Evolutionary conservation across 2,797 vertebrate species (phyloP).

Genomic region (Scolopax bukidnonensis): DNA sequence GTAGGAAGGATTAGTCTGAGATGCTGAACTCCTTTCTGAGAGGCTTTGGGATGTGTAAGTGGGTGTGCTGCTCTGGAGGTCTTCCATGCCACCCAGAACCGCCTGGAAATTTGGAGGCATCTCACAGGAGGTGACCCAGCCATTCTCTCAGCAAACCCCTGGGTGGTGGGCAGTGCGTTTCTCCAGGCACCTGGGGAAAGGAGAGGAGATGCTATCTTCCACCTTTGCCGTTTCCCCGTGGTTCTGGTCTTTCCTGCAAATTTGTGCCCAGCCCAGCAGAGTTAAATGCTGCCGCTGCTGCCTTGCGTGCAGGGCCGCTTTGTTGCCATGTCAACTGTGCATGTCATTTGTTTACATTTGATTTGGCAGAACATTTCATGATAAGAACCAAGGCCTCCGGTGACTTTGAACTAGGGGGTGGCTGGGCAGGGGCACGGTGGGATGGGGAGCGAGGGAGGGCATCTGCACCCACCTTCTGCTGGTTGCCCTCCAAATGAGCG

Average conservation of each 20-base stretch:
- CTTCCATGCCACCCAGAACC: background rate
- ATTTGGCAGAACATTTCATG: conserved; percentile 60
- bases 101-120: background rate
- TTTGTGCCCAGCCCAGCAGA: conserved; percentile 55
- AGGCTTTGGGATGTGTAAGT: background rate
- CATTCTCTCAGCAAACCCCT: background rate
- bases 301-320: conserved; percentile 63
- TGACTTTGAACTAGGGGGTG: conserved; percentile 35
- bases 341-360: conserved; percentile 68
- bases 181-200: background rate
- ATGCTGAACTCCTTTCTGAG: background rate
- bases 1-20: background rate
- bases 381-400: conserved; percentile 60
- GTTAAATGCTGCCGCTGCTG: conserved; percentile 25
- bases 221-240: background rate
- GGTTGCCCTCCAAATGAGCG: background rate
- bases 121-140: background rate
- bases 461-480: background rate
- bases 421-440: background rate
- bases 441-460: background rate
- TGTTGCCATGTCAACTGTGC: conserved; percentile 72
- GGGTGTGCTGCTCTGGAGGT: background rate
- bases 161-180: background rate
- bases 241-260: conserved; percentile 19
- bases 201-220: background rate